Evolutionary conservation across 2,888 invertebrate species (phyloP), one percentile per base, ranked within the genome.

Genomic region (Dilophus febrilis): DNA sequence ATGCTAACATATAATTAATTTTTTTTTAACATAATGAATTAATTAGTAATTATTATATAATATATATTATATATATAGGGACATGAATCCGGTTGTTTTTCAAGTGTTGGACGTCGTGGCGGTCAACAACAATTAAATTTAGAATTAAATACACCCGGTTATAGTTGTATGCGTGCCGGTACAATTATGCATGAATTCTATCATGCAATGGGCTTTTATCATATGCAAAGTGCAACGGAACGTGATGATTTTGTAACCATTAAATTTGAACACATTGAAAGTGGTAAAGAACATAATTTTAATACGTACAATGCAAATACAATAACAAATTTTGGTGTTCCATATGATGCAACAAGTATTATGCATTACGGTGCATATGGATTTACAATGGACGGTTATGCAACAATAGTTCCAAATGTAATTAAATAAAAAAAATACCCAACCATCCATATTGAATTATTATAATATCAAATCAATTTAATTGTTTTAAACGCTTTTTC

Each of bases 361-460:
- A 76, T 85, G 80, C 84, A 85, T 51, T 85, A 84, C 55, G 74
- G 78, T 0, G 66, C 70, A 16, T 71, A 67, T 26, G 82, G 81
- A 1, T 84, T 84, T 58, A 75, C 80, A 1, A 67, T 53, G 39
- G 84, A 84, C 53, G 70, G 72, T 1, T 54, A 68, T 50, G 69
- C 73, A 36, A 84, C 84, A 0, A 79, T 85, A 33, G 62, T 72
- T 14, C 66, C 82, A 0, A 2, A 32, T 32, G 31, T 37, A 13
- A 37, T n/a, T 12, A n/a, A n/a, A n/a, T n/a, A n/a, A n/a, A n/a
- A n/a, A n/a, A n/a, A n/a, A n/a, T n/a, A n/a, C n/a, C n/a, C n/a
- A n/a, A n/a, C n/a, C n/a, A n/a, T n/a, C n/a, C n/a, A n/a, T n/a
- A n/a, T n/a, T n/a, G n/a, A n/a, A n/a, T n/a, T n/a, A n/a, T n/a